Evolutionary conservation across 2,113 vertebrate genomes (phyloP).

Genomic region (Hydrochoerus hydrochaeris): DNA sequence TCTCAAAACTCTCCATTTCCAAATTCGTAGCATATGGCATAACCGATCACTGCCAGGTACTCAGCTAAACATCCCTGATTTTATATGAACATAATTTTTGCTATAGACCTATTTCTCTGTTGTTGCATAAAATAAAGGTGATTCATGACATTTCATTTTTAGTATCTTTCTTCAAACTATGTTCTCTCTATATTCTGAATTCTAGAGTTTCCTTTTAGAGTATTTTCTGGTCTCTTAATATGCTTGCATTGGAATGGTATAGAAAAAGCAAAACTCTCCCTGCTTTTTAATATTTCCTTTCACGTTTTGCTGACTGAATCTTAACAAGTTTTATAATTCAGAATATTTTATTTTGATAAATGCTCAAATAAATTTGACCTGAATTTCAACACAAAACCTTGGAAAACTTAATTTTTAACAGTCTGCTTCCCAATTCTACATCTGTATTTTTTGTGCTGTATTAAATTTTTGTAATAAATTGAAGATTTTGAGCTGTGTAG

Average conservation of each 20-base stretch:
- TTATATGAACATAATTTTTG: neutral
- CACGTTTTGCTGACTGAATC: neutral
- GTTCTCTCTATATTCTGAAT: neutral
- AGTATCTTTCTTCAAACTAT: neutral
- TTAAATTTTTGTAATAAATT: constrained; percentile 25
- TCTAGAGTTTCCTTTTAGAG: neutral
- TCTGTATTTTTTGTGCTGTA: neutral
- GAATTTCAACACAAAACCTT: neutral
- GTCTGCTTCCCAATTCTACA: neutral
- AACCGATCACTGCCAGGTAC: neutral
- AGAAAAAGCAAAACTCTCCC: neutral
- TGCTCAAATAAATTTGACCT: neutral
- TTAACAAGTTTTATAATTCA: neutral
- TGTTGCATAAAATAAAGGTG: neutral
- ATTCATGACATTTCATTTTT: neutral
- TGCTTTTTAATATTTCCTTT: neutral
- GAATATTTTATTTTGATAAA: neutral
- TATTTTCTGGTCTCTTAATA: neutral
- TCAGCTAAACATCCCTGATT: neutral
- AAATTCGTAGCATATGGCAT: neutral
- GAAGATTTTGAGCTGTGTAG: neutral
- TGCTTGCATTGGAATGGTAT: rapidly evolving
- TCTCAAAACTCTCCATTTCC: neutral
- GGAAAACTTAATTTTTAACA: neutral
- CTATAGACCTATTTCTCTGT: neutral